Base-by-base conservation (phyloP, 2,797 vertebrate species). In the Limosa lapponica region DNA sequence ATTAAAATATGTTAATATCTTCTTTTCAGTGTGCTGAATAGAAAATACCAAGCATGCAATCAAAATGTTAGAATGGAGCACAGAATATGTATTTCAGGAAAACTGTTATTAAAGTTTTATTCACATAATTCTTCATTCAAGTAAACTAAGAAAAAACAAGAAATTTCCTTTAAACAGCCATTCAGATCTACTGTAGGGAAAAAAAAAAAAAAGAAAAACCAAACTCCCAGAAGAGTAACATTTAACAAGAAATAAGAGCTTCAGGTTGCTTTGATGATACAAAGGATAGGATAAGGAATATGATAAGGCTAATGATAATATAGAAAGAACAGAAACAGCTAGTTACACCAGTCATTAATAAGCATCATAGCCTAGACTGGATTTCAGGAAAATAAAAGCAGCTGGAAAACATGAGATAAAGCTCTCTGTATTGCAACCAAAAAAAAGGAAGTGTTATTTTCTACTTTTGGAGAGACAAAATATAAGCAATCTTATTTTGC, bases 81-180 rank as follows among this genome's bases (percentile, higher is more conserved):
- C 16, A 44, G 36, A 71, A 46, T 71, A 49, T 20, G 5, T 59
- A 61, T 78, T 87, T 84, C 59, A 69, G 22, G 55, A 66, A 83
- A 84, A 70, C 16, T 66, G 19, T 25, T 67, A 34, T 74, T 57
- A 25, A 46, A 32, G 5, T 81, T 85, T 69, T 75, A 77, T 52
- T 90, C 16, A 16, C 11, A 7, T 55, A 92, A 91, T 87, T 88
- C 67, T 86, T 96, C 51, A 30, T 18, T 80, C 51, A 44, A 37
- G 25, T 57, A 72, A 65, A 39, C n/a, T 28, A 55, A 81, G 28
- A 49, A 81, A 16, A 49, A 67, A 37, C 12, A 90, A 86, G 17
- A 82, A 64, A 65, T 54, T 27, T 96, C 41, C 65, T 82, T 92
- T 46, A 95, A 89, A 95, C 39, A 95, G 41, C 44, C 44, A 48